phyloP scores from a whole-genome alignment of 2,888 invertebrate genomes.

The Apeira syringaria region DNA sequence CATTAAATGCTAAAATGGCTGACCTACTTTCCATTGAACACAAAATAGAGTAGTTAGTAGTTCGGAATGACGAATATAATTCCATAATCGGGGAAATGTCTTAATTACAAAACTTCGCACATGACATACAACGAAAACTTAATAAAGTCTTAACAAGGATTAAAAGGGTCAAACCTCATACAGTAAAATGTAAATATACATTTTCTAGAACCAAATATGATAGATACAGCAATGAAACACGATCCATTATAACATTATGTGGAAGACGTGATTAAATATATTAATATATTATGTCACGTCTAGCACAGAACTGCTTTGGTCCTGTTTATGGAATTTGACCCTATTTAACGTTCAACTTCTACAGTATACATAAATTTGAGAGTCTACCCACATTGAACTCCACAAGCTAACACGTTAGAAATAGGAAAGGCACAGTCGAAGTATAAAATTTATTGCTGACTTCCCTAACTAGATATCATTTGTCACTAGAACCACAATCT shows the following conservation, averaged over 20 bases:
- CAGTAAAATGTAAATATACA: too few species aligned
- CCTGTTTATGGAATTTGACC: not conserved
- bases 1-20: slow-evolving; percentile 42
- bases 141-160: slow-evolving; percentile 60
- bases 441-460: slow-evolving; percentile 83
- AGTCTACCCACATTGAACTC: slow-evolving; percentile 67
- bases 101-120: slow-evolving; percentile 50
- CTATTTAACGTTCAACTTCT: slow-evolving; percentile 53
- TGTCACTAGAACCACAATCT: slow-evolving; percentile 45
- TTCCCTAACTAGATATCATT: slow-evolving; percentile 72
- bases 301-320: too few species aligned
- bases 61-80: slow-evolving; percentile 58
- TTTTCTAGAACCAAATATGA: too few species aligned
- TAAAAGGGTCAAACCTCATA: slow-evolving; percentile 36
- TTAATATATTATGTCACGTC: too few species aligned
- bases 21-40: slow-evolving; percentile 38
- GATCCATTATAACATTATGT: too few species aligned
- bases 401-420: slow-evolving; percentile 80
- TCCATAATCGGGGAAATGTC: slow-evolving; percentile 43
- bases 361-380: slow-evolving; percentile 71
- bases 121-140: slow-evolving; percentile 52
- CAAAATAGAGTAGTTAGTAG: slow-evolving; percentile 41
- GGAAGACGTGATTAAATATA: too few species aligned
- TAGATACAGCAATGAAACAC: too few species aligned
- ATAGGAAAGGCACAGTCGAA: slow-evolving; percentile 84